Evolutionary conservation across 2,888 invertebrate species (phyloP).

Genomic region (Drosophila rellima): DNA sequence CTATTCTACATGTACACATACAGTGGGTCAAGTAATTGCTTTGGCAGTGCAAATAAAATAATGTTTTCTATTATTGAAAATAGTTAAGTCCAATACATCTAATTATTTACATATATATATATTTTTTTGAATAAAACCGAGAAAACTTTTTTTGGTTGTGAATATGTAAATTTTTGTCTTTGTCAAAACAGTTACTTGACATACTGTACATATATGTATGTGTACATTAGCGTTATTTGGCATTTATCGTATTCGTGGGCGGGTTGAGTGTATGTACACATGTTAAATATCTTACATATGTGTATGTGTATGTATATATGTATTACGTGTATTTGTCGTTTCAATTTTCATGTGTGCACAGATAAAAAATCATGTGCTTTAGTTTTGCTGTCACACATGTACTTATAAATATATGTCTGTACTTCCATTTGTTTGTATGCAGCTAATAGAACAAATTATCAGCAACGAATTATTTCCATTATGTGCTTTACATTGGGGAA

Average conservation of each 20-base stretch:
- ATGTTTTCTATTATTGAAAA: background rate
- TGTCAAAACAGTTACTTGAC: background rate
- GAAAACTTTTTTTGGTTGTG: too few relatives aligned
- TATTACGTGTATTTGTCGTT: conserved; percentile 56
- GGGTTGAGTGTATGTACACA: conserved; percentile 23
- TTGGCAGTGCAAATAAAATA: background rate
- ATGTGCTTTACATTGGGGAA: conserved; percentile 27
- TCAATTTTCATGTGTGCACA: conserved; percentile 64
- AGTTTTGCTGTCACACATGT: conserved; percentile 45
- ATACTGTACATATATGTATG: background rate
- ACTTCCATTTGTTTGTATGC: conserved; percentile 30
- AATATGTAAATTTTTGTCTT: background rate
- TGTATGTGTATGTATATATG: conserved; percentile 21
- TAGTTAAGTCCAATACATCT: too few relatives aligned
- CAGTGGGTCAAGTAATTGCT: background rate
- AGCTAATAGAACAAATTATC: conserved; percentile 44
- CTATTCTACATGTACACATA: conserved; percentile 3
- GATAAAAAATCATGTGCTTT: conserved; percentile 54
- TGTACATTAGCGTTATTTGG: conserved; percentile 34
- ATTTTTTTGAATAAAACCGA: too few relatives aligned
- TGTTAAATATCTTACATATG: conserved; percentile 28
- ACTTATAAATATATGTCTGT: conserved; percentile 9
- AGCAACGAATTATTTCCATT: conserved; percentile 29
- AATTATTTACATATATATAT: too few relatives aligned
- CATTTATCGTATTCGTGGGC: conserved; percentile 37